Evolutionary conservation across 2,797 vertebrate species (phyloP).

Genomic region (Nothura maculosa): DNA sequence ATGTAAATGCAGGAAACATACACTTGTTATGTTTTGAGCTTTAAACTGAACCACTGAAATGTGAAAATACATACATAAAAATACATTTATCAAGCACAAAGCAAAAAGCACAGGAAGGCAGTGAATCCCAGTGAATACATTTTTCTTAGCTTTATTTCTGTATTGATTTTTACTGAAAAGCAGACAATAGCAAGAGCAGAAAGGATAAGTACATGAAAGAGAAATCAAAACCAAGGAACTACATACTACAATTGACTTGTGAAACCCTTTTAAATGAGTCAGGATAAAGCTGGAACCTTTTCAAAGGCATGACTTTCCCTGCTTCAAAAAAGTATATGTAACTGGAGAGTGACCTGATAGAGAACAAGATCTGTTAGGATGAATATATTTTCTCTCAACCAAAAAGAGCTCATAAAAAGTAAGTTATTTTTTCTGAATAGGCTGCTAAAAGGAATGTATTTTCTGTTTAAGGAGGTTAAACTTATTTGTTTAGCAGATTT

Average conservation of each 20-base stretch:
- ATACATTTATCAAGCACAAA: neutral
- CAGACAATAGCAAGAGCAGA: conserved; percentile 27
- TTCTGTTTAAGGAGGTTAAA: conserved; percentile 60
- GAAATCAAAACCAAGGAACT: conserved; percentile 45
- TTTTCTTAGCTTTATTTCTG: conserved; percentile 21
- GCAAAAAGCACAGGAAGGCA: neutral
- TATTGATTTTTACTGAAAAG: conserved; percentile 46
- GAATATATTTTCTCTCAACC: conserved; percentile 52
- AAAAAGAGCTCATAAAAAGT: conserved; percentile 43
- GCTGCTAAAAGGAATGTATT: conserved; percentile 35
- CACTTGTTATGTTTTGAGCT: neutral
- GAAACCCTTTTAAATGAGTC: conserved; percentile 47
- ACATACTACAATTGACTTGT: neutral
- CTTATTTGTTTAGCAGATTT: conserved; percentile 52
- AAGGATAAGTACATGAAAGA: conserved; percentile 41
- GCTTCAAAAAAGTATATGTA: conserved; percentile 47
- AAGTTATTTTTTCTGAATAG: conserved; percentile 49
- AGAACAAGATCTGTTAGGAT: conserved; percentile 38
- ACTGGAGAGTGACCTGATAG: conserved; percentile 63
- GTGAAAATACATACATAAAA: neutral
- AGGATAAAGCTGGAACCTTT: conserved; percentile 43
- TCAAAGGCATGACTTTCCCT: conserved; percentile 43
- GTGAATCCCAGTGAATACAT: neutral
- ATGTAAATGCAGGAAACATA: neutral
- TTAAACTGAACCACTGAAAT: neutral